These are phyloP conservation scores for Gadopsis marmoratus DNA, from an alignment of 2,797 vertebrate genomes.

Conservation along the genomic window DNA sequence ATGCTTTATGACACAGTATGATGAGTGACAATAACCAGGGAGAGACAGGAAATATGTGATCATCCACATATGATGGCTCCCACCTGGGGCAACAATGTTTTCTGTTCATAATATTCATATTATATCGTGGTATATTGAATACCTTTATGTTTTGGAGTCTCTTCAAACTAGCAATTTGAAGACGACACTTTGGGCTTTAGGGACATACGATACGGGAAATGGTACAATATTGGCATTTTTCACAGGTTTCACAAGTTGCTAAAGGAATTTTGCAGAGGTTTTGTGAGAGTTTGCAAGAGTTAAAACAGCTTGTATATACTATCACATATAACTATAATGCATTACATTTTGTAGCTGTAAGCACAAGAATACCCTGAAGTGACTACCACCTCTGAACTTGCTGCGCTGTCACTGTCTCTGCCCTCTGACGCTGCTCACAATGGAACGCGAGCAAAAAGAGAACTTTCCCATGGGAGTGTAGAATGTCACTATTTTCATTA, in stretches of 20 bases:
- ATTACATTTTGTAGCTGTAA: background rate
- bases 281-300: background rate
- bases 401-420: background rate
- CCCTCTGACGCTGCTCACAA: background rate
- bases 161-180: background rate
- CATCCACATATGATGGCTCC: background rate
- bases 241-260: too few species aligned
- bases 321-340: background rate
- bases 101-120: too few species aligned
- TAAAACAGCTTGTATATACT: background rate
- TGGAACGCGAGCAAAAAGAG: background rate
- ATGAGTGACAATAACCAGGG: constrained; percentile 4
- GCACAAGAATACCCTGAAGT: background rate
- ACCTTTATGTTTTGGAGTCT: background rate
- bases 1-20: background rate
- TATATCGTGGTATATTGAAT: background rate
- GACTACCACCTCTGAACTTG: background rate
- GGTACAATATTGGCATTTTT: too few species aligned
- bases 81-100: background rate
- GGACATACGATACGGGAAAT: too few species aligned
- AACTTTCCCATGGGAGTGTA: background rate
- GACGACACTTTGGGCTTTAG: background rate
- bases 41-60: background rate
- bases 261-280: background rate
- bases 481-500: constrained; percentile 22